Evolutionary conservation across 2,797 vertebrate species (phyloP).

Genomic region (Amphiprion clarkii): DNA sequence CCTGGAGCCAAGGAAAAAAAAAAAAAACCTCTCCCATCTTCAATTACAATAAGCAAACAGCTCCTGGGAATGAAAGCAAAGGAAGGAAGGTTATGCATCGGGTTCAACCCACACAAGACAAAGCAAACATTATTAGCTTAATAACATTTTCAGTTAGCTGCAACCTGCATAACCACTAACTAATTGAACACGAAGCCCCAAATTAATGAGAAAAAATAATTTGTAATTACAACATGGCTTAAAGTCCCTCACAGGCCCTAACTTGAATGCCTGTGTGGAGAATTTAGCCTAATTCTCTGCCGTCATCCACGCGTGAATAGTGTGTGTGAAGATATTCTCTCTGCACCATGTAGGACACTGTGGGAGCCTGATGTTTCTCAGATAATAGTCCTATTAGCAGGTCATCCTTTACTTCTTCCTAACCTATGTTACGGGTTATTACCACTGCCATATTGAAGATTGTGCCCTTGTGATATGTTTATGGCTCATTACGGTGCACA

Average conservation of each 20-base stretch:
- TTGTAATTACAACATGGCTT: constrained; percentile 75
- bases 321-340: constrained; percentile 3
- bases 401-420: constrained; percentile 44
- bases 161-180: constrained; percentile 72
- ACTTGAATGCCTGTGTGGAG: constrained; percentile 58
- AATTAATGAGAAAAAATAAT: constrained; percentile 79
- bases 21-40: constrained; percentile 80
- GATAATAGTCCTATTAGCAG: constrained; percentile 58
- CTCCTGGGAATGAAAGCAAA: constrained; percentile 78
- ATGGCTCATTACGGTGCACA: constrained; percentile 67
- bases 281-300: constrained; percentile 58
- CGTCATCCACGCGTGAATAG: constrained; percentile 33
- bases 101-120: constrained; percentile 71
- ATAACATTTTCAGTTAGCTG: constrained; percentile 82
- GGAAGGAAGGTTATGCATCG: constrained; percentile 50
- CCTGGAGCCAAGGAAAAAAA: constrained; percentile 52
- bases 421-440: constrained; percentile 71
- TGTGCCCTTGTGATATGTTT: constrained; percentile 63
- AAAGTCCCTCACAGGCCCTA: constrained; percentile 66
- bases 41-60: constrained; percentile 92
- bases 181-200: constrained; percentile 76
- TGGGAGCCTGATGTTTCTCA: constrained; percentile 43
- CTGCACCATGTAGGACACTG: constrained; percentile 9
- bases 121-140: constrained; percentile 83
- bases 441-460: constrained; percentile 66